Base-by-base conservation (phyloP, 2,113 vertebrate species). In the Platycercus adscitus region DNA sequence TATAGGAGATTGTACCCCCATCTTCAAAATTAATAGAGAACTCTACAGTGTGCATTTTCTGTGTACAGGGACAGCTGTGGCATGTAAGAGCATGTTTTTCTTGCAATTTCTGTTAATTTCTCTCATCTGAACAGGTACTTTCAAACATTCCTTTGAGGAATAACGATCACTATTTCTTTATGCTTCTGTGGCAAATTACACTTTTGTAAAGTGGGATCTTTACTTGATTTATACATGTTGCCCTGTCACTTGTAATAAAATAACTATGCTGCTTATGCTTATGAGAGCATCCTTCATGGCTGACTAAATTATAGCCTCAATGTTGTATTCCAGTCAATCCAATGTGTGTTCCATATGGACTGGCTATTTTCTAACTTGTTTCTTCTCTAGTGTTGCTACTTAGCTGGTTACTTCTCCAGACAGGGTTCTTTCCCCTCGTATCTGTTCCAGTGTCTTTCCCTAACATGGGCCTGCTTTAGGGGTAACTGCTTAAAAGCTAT, bases 381-480 rank as follows among this genome's bases (percentile, higher is more conserved):
- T 94, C 46, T 65, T 33, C 24, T 80, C 14, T 70, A 23, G 1
- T 77, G 4, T 53, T 90, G 24, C 80, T 86, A 4, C 7, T 56
- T 39, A 69, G 13, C 16, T 60, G 26, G 15, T 26, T 89, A 49
- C 12, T 44, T 71, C 41, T 4, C 16, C 16, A 53, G 25, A 7
- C 29, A 46, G 49, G 13, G 25, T 20, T 73, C 68, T 88, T 49
- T 49, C 4, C 6, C 10, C 10, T 73, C 19, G 2, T 25, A 8
- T 46, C 46, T 86, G 1, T 73, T 92, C 18, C 19, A 68, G 2
- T 79, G 39, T 19, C 33, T 77, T 80, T 49, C 11, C 11, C 13
- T 58, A n/a, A 52, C 0, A 0, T 37, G 39, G 17, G 8, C 8
- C 13, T 86, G 19, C 19, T 56, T 46, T 56, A 37, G n/a, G 28